phyloP scores from a whole-genome alignment of 2,797 vertebrate species.

The Steatocranus sp. region DNA sequence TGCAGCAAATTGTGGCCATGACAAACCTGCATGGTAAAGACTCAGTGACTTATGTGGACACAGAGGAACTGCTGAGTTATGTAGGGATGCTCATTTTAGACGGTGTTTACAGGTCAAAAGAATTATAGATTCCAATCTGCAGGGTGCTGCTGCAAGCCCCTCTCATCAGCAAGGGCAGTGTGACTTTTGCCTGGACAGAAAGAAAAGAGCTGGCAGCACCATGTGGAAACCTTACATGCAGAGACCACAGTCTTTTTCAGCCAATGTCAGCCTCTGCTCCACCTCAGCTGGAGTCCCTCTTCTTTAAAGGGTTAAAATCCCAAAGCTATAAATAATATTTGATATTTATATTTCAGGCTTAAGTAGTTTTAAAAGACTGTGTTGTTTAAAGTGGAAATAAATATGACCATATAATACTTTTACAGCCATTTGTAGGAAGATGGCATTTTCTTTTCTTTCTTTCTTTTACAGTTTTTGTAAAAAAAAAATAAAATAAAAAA shows the following conservation, averaged over 20 bases:
- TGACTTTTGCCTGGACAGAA: background rate
- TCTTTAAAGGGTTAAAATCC: background rate
- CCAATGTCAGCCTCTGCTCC: background rate
- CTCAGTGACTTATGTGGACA: background rate
- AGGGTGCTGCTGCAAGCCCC: background rate
- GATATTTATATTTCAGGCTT: background rate
- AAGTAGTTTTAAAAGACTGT: background rate
- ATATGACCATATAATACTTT: background rate
- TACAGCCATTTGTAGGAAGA: background rate
- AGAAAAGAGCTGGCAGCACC: background rate
- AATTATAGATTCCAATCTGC: background rate
- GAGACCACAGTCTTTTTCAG: background rate
- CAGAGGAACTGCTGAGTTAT: background rate
- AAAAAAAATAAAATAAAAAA: rapidly evolving
- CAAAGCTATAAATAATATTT: background rate
- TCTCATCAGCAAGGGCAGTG: background rate
- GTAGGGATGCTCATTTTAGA: background rate
- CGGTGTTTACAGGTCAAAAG: background rate
- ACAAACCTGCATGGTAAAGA: background rate
- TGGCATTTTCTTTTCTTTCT: background rate
- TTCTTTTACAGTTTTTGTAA: background rate
- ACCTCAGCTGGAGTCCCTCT: background rate
- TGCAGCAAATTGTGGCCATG: background rate
- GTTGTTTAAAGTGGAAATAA: background rate
- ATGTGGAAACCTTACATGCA: background rate